Evolutionary conservation across 2,888 invertebrate species (phyloP).

Genomic region (Antitype chi): DNA sequence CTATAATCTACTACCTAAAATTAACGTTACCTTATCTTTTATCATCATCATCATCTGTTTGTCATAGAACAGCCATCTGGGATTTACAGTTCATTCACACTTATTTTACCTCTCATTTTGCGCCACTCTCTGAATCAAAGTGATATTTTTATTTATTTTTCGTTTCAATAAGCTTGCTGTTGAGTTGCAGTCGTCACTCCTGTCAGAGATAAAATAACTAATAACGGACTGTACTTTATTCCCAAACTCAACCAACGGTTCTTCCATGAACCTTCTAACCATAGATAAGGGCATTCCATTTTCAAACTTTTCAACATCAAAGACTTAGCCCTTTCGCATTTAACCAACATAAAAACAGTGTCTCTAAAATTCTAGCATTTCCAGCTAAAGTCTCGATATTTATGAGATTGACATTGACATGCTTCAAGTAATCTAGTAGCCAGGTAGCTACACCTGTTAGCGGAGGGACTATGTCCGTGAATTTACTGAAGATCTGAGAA

Average conservation of each 20-base stretch:
- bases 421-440: slow-evolving; percentile 14
- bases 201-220: too few species aligned
- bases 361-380: slow-evolving; percentile 20
- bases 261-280: slow-evolving; percentile 7
- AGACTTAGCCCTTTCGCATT: not conserved
- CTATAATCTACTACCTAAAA: too few species aligned
- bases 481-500: slow-evolving; percentile 19
- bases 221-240: not conserved
- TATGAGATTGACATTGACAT: slow-evolving; percentile 50
- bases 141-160: too few species aligned
- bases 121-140: too few species aligned
- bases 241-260: not conserved
- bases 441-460: slow-evolving; percentile 25
- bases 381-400: slow-evolving; percentile 28
- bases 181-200: too few species aligned
- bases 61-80: too few species aligned
- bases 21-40: not conserved
- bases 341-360: slow-evolving; percentile 9
- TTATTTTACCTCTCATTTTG: too few species aligned
- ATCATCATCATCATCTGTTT: too few species aligned
- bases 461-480: slow-evolving; percentile 16
- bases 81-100: too few species aligned
- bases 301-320: not conserved
- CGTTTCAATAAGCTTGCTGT: too few species aligned
- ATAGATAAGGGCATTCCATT: slow-evolving; percentile 15